A percentile compares a stretch with the other conserved stretches of the same genome.
phyloP scores from a whole-genome alignment of 2,797 vertebrate species.

The Nyctibius grandis region DNA sequence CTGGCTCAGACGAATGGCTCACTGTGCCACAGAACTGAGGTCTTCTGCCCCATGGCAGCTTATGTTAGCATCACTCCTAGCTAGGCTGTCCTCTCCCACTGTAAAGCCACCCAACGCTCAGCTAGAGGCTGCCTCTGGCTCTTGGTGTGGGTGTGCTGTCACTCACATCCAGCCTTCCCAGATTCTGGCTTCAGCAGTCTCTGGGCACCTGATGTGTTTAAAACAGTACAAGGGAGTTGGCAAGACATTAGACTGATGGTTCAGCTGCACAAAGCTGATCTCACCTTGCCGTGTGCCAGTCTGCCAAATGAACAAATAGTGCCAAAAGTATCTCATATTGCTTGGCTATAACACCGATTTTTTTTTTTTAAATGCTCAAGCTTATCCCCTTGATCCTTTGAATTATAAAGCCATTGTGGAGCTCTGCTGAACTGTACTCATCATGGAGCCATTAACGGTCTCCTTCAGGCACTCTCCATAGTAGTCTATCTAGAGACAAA shows the following conservation, averaged over 20 bases:
- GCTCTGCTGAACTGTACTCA: not conserved
- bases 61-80: not conserved
- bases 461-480: not conserved
- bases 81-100: not conserved
- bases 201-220: not conserved
- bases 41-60: not conserved
- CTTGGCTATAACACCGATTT: not conserved
- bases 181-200: not conserved
- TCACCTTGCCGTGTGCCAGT: not conserved
- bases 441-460: not conserved
- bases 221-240: not conserved
- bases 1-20: rapidly evolving
- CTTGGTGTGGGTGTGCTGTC: not conserved
- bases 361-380: too few species aligned
- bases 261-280: not conserved
- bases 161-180: not conserved
- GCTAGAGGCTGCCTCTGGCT: not conserved
- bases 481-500: not conserved
- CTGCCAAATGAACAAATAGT: not conserved
- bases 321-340: not conserved
- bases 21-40: not conserved
- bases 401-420: not conserved
- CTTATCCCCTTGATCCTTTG: not conserved
- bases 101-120: not conserved
- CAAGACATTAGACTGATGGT: not conserved